Base-by-base conservation (phyloP, 2,113 vertebrate species). In the Protobothrops mucrosquamatus region DNA sequence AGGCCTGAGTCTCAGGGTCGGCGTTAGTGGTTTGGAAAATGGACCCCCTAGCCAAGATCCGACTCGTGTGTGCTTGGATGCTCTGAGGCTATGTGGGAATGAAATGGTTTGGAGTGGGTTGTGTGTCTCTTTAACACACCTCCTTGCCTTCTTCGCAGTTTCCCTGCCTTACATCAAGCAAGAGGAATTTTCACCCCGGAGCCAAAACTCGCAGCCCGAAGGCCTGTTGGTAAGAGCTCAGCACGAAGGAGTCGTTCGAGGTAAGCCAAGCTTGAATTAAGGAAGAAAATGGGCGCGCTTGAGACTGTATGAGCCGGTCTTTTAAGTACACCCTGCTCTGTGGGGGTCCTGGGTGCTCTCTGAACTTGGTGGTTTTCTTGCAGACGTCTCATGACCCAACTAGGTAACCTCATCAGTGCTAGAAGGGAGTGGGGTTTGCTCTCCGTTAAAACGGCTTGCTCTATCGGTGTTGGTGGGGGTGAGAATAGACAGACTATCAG, bases 161-260 rank as follows among this genome's bases (percentile, higher is more conserved):
- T 91, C 97, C 89, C 95, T 98, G 93, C 97, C 98, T 52, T 98
- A 98, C 90, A 98, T 99, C 96, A 99, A 99, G 93, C 98, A 99
- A 95, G 98, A 99, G 94, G 98, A 99, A 95, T 98, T 98, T 91
- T 99, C 98, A 93, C 98, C 98, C 23, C 97, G 98, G 93, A 97
- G 98, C 85, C 98, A 98, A 69, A 98, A 96, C 91, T 97, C 98
- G 34, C 98, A 98, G 2, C 97, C 98, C 11, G 98, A 99, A 74
- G 98, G 98, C 89, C 97, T 99, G 22, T 93, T 98, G 91, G 98
- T 98, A 95, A 98, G 98, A 95, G 98, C 98, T 85, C 98, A 98
- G 59, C 98, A 98, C 91, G 98, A 99, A 96, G 98, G 98, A 93
- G 98, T 99, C 88, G 98, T 99, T 92, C 96, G 98, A 98, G 98